These are phyloP conservation scores for Ataeniobius toweri DNA, from an alignment of 2,797 vertebrate genomes.

Conservation along the genomic window DNA sequence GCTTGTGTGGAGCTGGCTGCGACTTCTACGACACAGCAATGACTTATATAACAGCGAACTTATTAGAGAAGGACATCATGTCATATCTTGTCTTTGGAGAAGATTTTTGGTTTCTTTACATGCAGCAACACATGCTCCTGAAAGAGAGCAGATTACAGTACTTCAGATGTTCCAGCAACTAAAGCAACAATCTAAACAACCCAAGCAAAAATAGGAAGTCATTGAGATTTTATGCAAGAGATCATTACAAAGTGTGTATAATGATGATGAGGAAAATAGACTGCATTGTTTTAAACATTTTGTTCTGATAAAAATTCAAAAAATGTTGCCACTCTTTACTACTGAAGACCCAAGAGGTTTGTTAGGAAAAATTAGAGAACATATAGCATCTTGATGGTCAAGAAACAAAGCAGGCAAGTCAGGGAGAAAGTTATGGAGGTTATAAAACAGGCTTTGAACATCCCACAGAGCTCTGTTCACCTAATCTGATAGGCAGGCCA, in stretches of 20 bases:
- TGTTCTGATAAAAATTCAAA: no score
- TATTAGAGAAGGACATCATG: constrained; percentile 32
- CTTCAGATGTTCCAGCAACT: background rate
- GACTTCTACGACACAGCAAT: constrained; percentile 5
- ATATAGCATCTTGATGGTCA: background rate
- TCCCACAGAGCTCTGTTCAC: background rate
- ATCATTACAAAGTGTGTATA: background rate
- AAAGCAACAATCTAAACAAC: background rate
- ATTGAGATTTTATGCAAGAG: background rate
- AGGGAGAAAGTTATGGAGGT: background rate
- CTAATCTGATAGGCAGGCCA: no score
- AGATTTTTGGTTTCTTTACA: constrained; percentile 2
- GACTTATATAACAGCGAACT: constrained; percentile 10
- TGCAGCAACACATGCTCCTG: background rate
- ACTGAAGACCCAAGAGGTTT: background rate
- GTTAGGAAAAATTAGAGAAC: background rate
- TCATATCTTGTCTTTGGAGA: constrained; percentile 12
- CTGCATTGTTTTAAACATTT: background rate
- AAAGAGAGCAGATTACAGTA: background rate
- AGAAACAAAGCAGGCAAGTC: background rate
- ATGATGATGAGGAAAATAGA: background rate
- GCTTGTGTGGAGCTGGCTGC: constrained; percentile 5
- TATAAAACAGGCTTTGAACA: background rate
- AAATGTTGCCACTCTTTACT: background rate
- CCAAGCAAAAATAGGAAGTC: background rate